phyloP scores from a whole-genome alignment of 1,140 invertebrate genomes.

The Liolophura sinensis region DNA sequence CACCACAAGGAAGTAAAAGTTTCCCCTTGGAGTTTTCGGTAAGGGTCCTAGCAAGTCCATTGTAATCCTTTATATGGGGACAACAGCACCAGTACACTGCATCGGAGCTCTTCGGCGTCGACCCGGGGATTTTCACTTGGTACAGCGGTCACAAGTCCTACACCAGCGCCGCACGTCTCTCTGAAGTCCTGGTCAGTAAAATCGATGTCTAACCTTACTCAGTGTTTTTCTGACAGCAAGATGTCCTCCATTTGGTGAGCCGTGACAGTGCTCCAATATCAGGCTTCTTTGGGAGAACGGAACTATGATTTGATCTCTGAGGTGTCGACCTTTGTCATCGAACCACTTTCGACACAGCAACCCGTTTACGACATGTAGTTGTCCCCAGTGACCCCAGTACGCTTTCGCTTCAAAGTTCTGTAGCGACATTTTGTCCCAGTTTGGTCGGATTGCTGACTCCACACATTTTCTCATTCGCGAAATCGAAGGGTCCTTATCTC shows the following conservation, averaged over 20 bases:
- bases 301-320: constrained; percentile 2
- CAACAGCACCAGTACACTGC: not conserved
- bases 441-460: not conserved
- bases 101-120: not conserved
- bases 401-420: not conserved
- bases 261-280: constrained; percentile 9
- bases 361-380: constrained; percentile 8
- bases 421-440: constrained; percentile 5
- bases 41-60: constrained; percentile 26
- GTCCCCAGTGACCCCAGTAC: constrained; percentile 12
- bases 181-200: not conserved
- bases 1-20: constrained; percentile 52
- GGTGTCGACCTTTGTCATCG: not conserved
- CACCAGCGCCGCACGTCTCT: not conserved
- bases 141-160: not conserved
- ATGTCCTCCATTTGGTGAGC: constrained; percentile 12
- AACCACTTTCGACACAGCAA: not conserved
- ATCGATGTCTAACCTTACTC: constrained; percentile 11
- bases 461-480: not conserved
- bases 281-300: not conserved
- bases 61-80: constrained; percentile 16
- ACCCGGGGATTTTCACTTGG: not conserved
- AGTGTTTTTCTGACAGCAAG: constrained; percentile 14
- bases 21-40: constrained; percentile 22
- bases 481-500: not conserved